phyloP scores from a whole-genome alignment of 2,113 vertebrate species.

The Corythornis cristatus region DNA sequence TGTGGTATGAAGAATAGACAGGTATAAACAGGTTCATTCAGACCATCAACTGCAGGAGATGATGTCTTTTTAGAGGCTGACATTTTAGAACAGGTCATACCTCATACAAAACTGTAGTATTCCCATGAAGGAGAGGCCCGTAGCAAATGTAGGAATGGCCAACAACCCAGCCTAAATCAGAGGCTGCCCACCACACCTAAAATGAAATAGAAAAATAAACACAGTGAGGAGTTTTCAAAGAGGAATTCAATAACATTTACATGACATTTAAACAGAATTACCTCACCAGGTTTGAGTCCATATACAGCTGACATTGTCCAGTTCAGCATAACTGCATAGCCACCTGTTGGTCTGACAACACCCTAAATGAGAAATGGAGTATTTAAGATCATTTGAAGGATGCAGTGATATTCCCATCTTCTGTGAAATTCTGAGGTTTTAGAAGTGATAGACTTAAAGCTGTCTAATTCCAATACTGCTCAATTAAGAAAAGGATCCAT shows the following conservation, averaged over 20 bases:
- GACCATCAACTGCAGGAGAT: not conserved
- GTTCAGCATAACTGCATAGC: slow-evolving; percentile 95
- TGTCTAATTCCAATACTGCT: not conserved
- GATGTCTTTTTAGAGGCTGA: not conserved
- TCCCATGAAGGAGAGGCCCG: slow-evolving; percentile 92
- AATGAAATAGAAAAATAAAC: slow-evolving; percentile 24
- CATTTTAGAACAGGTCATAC: slow-evolving; percentile 62
- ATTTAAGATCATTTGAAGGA: not conserved
- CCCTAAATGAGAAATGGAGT: slow-evolving; percentile 78
- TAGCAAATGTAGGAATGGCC: slow-evolving; percentile 99
- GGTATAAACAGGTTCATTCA: not conserved
- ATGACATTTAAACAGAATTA: slow-evolving; percentile 69
- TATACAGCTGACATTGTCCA: slow-evolving; percentile 97
- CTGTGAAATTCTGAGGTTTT: not conserved
- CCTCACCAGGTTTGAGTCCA: slow-evolving; percentile 91
- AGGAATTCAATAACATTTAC: not conserved
- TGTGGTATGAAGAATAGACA: not conserved
- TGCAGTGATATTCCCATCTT: not conserved
- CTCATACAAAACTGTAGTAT: slow-evolving; percentile 94
- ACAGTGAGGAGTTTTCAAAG: not conserved
- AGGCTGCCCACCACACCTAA: slow-evolving; percentile 98
- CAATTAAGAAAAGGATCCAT: not conserved
- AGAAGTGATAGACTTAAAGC: not conserved
- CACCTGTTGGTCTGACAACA: slow-evolving; percentile 89
- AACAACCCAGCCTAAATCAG: slow-evolving; percentile 97